phyloP scores from a whole-genome alignment of 2,888 invertebrate species.

The Andrena dorsata region DNA sequence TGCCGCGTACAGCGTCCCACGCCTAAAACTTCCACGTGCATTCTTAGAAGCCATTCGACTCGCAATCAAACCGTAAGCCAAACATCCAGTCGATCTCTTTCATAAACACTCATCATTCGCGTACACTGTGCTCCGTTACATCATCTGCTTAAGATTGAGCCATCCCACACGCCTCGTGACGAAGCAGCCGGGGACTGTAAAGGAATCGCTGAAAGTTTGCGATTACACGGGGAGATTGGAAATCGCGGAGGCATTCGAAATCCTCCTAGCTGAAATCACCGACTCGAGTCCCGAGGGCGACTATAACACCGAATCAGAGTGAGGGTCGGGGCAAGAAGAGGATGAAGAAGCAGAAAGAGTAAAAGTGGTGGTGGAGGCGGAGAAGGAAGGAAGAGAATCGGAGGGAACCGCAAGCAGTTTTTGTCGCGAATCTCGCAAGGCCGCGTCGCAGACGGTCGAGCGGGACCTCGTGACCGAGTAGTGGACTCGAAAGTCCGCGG shows the following conservation, averaged over 20 bases:
- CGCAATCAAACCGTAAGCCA: neutral
- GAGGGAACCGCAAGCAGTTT: slow-evolving; percentile 68
- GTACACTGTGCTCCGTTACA: too few species aligned
- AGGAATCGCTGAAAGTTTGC: too few species aligned
- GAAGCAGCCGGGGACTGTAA: too few species aligned
- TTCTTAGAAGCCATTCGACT: neutral
- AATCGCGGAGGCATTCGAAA: too few species aligned
- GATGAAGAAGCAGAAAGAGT: neutral
- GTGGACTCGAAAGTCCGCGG: slow-evolving; percentile 54
- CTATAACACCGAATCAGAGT: neutral
- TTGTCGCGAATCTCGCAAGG: slow-evolving; percentile 74
- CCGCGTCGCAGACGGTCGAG: slow-evolving; percentile 71
- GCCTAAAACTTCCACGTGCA: neutral
- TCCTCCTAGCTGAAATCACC: too few species aligned
- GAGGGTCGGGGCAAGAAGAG: neutral
- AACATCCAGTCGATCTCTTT: slow-evolving; percentile 6
- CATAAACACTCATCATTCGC: slow-evolving; percentile 1
- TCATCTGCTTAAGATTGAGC: too few species aligned
- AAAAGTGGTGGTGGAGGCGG: slow-evolving; percentile 6
- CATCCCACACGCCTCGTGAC: too few species aligned
- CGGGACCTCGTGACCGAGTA: slow-evolving; percentile 70
- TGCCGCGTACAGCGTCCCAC: neutral
- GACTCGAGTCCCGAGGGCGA: too few species aligned
- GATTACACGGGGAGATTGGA: too few species aligned
- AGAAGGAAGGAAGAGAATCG: slow-evolving; percentile 29